Base-by-base conservation (phyloP, 2,888 invertebrate genomes). In the Tineola bisselliella region DNA sequence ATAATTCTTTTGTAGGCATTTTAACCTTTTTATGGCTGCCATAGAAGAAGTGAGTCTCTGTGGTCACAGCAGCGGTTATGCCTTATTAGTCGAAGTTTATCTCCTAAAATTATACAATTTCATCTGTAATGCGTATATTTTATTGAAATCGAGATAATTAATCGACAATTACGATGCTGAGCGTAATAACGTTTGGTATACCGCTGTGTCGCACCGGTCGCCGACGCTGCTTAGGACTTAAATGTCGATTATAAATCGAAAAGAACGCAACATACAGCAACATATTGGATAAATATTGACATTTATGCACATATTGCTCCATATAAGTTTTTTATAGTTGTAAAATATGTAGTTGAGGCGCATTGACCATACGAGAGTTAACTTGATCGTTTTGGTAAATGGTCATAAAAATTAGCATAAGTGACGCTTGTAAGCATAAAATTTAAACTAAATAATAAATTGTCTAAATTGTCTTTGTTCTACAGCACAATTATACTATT, bases 261-360 rank as follows among this genome's bases (percentile, higher is more conserved):
- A 61, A 64, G 64, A 64, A 67, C 70, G 70, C 75, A 70, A 74
- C 69, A 69, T 68, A 67, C 65, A 65, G 62, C 65, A 67, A 64
- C 72, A 69, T 63, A 66, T 66, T 69, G 72, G 73, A 75, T 76
- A 79, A 84, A 84, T 81, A 84, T 84, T 80, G 82, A 81, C 84
- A 81, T 84, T 86, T 84, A 84, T 83, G 84, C 84, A 84, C 84
- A 84, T 84, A 83, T 84, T 86, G 83, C 83, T 86, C 87, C 84
- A 84, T 84, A 84, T 86, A 82, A 70, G 84, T 75, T 83, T 83
- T 83, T 87, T 86, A 84, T 79, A 69, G 72, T 74, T 79, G 82
- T 87, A 81, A 86, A 84, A 84, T 87, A 84, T 84, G 81, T 84
- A 80, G 76, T 77, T 80, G 76, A 76, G 75, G 70, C 71, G 70